Evolutionary conservation across 2,797 vertebrate species (phyloP), one percentile per base, ranked within the genome.

Genomic region (Atherinosoma microstoma): DNA sequence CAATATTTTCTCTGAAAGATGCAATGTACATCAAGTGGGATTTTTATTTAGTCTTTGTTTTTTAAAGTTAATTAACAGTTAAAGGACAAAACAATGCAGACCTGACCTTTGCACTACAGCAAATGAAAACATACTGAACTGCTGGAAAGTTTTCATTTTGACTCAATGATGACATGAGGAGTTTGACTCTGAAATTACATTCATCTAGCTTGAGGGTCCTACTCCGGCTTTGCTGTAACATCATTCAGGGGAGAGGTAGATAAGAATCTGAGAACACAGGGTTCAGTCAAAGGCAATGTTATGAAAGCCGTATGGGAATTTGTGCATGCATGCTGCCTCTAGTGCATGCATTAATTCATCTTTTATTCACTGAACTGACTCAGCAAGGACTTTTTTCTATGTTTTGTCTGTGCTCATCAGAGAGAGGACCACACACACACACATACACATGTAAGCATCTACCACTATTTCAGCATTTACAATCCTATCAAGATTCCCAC

Each of bases 401-500:
- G 64, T 83, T 76, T 71, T 75, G 67, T 85, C 66, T 67, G 51
- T 59, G 70, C 62, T 79, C 78, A 84, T 88, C 79, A 70, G 67
- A 78, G 64, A 63, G 62, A 64, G n/a, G 84, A 87, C 86, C 58
- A 73, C 70, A 75, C 74, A 71, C 62, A 56, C 47, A 77, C 35
- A 63, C 59, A 71, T 30, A 70, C 53, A 71, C 36, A 75, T 67
- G 65, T 66, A 71, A 42, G 69, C 63, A 58, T 47, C 36, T 11
- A 58, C 56, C 49, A 63, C 22, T 47, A 30, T 72, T 82, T 76
- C 67, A 83, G 72, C 84, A 88, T 92, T 89, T 87, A 85, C 91
- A 89, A 73, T 80, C 83, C 75, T 82, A 85, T 89, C 84, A 83
- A 89, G 71, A 89, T 91, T 93, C 90, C 89, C 93, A 92, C 92